Evolutionary conservation across 2,888 invertebrate genomes (phyloP).

Genomic region (Pediacus dermestoides): DNA sequence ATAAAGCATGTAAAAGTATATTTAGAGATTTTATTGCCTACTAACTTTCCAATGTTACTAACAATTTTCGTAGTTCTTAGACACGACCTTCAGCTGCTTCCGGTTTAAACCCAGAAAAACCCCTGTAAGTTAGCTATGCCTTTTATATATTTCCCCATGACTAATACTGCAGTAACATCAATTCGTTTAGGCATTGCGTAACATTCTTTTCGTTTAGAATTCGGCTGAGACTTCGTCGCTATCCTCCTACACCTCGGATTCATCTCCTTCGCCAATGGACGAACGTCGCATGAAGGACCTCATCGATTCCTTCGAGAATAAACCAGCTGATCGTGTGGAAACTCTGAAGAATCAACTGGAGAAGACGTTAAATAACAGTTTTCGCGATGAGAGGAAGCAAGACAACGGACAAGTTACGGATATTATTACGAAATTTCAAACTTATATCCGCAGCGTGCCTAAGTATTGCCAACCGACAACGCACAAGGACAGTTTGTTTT

Average conservation of each 20-base stretch:
- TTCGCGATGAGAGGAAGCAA: slow-evolving; percentile 20
- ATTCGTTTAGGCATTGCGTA: slow-evolving; percentile 2
- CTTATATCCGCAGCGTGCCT: slow-evolving; percentile 53
- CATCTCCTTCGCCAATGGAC: slow-evolving; percentile 49
- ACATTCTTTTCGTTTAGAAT: slow-evolving; percentile 16
- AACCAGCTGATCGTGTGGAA: slow-evolving; percentile 32
- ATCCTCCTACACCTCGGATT: slow-evolving; percentile 47
- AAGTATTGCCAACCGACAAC: slow-evolving; percentile 58
- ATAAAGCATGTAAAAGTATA: too few relatives aligned
- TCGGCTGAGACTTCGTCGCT: slow-evolving; percentile 41
- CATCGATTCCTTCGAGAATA: slow-evolving; percentile 40
- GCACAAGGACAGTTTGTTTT: slow-evolving; percentile 54
- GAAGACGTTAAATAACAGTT: slow-evolving; percentile 37
- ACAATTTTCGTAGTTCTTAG: too few relatives aligned
- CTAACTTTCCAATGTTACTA: too few relatives aligned
- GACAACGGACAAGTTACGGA: slow-evolving; percentile 24
- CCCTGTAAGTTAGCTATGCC: too few relatives aligned
- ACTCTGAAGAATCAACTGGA: slow-evolving; percentile 34
- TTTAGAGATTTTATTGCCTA: too few relatives aligned
- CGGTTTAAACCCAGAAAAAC: too few relatives aligned
- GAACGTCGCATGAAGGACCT: slow-evolving; percentile 38
- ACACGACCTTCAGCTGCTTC: too few relatives aligned
- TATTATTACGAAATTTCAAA: slow-evolving; percentile 42
- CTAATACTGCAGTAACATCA: too few relatives aligned
- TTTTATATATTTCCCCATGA: too few relatives aligned